Base-by-base conservation (phyloP, 2,113 vertebrate species). In the Halichoeres trimaculatus region DNA sequence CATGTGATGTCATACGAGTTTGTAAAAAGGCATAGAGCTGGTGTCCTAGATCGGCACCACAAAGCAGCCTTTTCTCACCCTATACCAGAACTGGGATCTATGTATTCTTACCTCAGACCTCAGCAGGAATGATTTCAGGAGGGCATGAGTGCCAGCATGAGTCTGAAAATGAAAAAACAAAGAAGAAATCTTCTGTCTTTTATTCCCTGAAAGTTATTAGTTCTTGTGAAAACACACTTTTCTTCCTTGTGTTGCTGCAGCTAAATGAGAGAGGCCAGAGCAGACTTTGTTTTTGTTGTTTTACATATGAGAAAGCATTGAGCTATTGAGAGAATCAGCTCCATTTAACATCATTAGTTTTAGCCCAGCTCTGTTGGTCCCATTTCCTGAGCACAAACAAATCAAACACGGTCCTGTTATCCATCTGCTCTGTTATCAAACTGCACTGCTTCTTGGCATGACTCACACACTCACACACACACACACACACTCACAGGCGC, bases 341-440 rank as follows among this genome's bases (percentile, higher is more conserved):
- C 80, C 78, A 68, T 78, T 84, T 78, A 84, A 87, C 80, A 79
- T 81, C 70, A 84, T 81, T 85, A n/a, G 80, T 79, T 85, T 78
- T 69, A 74, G 72, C 75, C 54, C 40, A 59, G 69, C 80, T 76
- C 74, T 40, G 59, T 78, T 53, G 19, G 62, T 45, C 57, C 40
- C 47, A 69, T 68, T 75, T 85, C 77, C 72, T 57, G 7, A 79
- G 63, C 79, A 83, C 76, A 80, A 81, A 85, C 70, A 80, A 80
- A 85, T 84, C 68, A 89, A 80, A 80, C 47, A 0, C 54, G 10
- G 69, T 50, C 11, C 20, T 76, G 76, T 78, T 77, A 76, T 73
- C 86, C 82, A 82, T 83, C 82, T 88, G 79, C 68, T 78, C 55
- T 13, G 70, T 58, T 78, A 74, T 90, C 86, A 81, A 76, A 88